phyloP scores from a whole-genome alignment of 2,888 invertebrate species.

The Volucella bombylans region DNA sequence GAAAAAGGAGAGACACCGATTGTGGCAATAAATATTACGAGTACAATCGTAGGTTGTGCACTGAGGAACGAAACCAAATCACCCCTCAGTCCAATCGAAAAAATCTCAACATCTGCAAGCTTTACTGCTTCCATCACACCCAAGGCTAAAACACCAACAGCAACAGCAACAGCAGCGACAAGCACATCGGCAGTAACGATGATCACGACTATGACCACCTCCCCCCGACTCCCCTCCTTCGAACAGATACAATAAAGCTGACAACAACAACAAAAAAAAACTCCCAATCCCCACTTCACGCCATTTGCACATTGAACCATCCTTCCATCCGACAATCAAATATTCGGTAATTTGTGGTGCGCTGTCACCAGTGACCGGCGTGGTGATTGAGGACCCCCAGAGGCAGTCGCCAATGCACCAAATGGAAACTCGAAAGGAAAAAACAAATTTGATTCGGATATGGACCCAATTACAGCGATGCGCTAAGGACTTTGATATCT shows the following conservation, averaged over 20 bases:
- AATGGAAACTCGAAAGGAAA: neutral
- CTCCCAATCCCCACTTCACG: constrained; percentile 54
- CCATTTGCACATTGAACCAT: constrained; percentile 61
- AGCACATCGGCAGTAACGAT: no score
- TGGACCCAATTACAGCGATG: constrained; percentile 40
- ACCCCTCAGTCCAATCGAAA: neutral
- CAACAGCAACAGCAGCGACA: neutral
- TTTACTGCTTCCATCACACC: neutral
- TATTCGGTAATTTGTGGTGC: constrained; percentile 18
- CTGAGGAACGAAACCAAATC: constrained; percentile 14
- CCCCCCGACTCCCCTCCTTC: constrained; percentile 23
- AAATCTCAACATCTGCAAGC: constrained; percentile 40
- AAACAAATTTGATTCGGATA: constrained; percentile 55
- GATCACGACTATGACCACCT: constrained; percentile 35
- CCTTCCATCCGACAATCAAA: constrained; percentile 36
- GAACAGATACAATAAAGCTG: neutral
- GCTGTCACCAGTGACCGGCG: neutral
- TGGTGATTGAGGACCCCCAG: neutral
- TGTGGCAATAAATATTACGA: constrained; percentile 29
- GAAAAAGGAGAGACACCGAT: neutral
- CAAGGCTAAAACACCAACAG: neutral
- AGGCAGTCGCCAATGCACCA: neutral
- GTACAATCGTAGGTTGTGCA: constrained; percentile 6
- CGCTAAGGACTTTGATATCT: neutral
- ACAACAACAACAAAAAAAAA: constrained; percentile 51